A percentile compares a stretch with the other conserved stretches of the same genome.
These are phyloP conservation scores for Capitulum mitella DNA, from an alignment of 2,888 invertebrate genomes.

Conservation along the genomic window DNA sequence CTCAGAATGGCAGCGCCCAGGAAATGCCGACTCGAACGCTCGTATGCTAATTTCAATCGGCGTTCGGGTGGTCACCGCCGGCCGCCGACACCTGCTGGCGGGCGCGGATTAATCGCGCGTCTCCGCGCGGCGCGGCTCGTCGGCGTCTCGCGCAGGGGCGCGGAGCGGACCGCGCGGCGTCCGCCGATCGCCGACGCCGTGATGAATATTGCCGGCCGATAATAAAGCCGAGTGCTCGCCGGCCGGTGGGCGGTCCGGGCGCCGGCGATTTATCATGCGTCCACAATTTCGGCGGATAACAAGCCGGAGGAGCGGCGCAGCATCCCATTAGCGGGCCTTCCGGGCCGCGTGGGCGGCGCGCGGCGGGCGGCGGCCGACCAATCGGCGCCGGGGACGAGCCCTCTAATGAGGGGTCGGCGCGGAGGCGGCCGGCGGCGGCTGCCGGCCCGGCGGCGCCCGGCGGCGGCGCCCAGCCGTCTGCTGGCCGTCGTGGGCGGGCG, in stretches of 20 bases:
- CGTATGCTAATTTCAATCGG: neutral
- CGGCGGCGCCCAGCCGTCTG: neutral
- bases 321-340: neutral
- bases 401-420: neutral
- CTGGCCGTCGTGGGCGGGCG: no score
- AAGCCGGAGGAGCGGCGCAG: neutral
- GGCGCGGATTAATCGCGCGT: neutral
- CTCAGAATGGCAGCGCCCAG: neutral
- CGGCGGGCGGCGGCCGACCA: neutral
- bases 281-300: slow-evolving; percentile 20
- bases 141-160: neutral
- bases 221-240: neutral
- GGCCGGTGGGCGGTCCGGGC: neutral
- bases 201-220: neutral
- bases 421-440: neutral
- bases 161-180: no score
- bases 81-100: neutral
- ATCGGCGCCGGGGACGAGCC: neutral
- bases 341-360: neutral
- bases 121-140: neutral
- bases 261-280: neutral
- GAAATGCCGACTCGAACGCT: neutral
- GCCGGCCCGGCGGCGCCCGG: neutral
- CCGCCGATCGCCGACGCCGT: neutral
- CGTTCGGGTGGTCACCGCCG: neutral